Evolutionary conservation across 2,113 vertebrate genomes (phyloP).

Genomic region (Vidua macroura): DNA sequence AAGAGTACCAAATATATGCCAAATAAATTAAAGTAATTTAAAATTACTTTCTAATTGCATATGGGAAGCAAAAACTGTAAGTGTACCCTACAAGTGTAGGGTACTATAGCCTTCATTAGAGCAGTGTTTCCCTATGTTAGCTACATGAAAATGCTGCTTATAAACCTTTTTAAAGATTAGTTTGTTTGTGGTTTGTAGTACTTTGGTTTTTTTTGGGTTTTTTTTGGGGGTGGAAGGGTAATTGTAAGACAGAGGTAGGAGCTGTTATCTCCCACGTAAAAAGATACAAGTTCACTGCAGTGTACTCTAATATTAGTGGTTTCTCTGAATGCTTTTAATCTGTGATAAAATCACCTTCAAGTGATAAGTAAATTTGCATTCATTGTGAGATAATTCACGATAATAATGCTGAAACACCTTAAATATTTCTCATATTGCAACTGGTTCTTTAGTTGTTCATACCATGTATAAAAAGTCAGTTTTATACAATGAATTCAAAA

Average conservation of each 20-base stretch:
- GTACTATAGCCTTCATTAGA: background rate
- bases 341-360: background rate
- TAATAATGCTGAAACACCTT: background rate
- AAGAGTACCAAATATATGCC: background rate
- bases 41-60: background rate
- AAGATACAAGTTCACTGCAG: background rate
- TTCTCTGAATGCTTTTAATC: background rate
- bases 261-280: background rate
- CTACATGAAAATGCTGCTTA: background rate
- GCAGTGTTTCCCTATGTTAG: background rate
- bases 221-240: background rate
- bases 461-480: background rate
- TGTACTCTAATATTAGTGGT: fast-evolving
- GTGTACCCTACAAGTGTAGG: background rate
- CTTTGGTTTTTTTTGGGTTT: fast-evolving
- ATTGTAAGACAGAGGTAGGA: background rate
- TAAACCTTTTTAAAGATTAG: background rate
- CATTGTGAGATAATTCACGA: background rate
- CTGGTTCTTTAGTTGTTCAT: background rate
- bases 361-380: background rate
- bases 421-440: background rate
- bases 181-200: background rate
- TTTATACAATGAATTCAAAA: background rate
- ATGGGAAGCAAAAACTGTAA: background rate
- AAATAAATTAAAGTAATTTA: background rate